phyloP scores from a whole-genome alignment of 2,797 vertebrate genomes.

The Schizopygopsis malacanthus region DNA sequence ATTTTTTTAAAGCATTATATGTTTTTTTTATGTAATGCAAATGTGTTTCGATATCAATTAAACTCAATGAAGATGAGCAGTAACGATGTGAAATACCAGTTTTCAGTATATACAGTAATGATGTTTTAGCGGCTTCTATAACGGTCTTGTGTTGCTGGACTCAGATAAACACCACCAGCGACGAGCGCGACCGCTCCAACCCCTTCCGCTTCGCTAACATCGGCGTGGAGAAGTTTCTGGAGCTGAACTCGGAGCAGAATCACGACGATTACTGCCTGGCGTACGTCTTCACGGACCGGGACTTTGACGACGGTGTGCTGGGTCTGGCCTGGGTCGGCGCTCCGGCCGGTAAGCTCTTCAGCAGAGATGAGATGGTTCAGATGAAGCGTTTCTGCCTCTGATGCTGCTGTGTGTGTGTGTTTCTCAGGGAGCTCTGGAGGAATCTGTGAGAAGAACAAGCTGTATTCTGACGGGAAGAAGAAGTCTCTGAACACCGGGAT shows the following conservation, averaged over 20 bases:
- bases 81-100: no score
- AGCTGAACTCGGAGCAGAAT: constrained; percentile 97
- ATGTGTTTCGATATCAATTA: background rate
- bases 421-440: constrained; percentile 94
- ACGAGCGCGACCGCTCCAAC: constrained; percentile 90
- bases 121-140: no score
- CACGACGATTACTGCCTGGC: constrained; percentile 98
- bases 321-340: constrained; percentile 98
- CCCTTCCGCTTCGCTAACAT: constrained; percentile 98
- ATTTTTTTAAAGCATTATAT: no score
- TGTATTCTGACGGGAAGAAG: constrained; percentile 98
- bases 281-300: constrained; percentile 97
- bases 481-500: constrained; percentile 99
- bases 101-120: no score
- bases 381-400: background rate
- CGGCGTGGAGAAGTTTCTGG: constrained; percentile 97
- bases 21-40: background rate
- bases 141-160: background rate
- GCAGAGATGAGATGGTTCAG: no score
- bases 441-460: constrained; percentile 98
- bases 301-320: constrained; percentile 97
- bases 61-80: background rate
- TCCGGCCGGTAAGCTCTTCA: constrained; percentile 86
- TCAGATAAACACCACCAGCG: constrained; percentile 93
- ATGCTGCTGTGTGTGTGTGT: background rate